These are phyloP conservation scores for Epizoanthus illoricatus DNA, from an alignment of 92 coral and sea anemone species.

Conservation along the genomic window DNA sequence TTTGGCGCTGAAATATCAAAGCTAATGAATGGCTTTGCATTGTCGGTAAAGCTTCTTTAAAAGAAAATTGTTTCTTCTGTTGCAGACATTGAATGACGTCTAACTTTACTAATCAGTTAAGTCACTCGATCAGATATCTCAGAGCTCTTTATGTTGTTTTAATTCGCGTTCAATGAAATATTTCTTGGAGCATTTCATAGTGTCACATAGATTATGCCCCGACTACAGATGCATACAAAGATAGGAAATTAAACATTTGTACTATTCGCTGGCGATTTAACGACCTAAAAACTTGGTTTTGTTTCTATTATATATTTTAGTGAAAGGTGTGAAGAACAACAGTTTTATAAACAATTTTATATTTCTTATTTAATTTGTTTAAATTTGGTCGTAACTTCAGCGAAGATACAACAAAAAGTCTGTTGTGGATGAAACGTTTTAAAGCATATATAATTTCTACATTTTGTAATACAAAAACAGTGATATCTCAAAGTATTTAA, in stretches of 20 bases:
- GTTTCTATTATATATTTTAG: not conserved
- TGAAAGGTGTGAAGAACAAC: not conserved
- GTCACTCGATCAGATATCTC: not conserved
- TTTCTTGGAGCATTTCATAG: no score
- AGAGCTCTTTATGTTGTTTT: not conserved
- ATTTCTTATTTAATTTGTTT: not conserved
- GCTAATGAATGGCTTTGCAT: not conserved
- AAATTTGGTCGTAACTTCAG: not conserved
- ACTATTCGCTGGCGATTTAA: no score
- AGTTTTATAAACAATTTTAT: not conserved
- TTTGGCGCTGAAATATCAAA: not conserved
- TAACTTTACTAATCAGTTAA: not conserved
- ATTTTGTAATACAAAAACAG: no score
- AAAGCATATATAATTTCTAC: no score
- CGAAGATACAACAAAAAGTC: not conserved
- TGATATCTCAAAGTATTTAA: no score
- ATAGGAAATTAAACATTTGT: no score
- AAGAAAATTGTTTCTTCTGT: not conserved
- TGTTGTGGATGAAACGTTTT: not conserved
- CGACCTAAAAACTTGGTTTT: not conserved
- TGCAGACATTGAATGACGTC: not conserved
- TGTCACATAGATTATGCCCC: no score
- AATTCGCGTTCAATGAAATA: no score
- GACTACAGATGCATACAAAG: no score
- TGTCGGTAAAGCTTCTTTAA: not conserved